phyloP scores from a whole-genome alignment of 2,888 invertebrate genomes.

The Ecliptopera silaceata region DNA sequence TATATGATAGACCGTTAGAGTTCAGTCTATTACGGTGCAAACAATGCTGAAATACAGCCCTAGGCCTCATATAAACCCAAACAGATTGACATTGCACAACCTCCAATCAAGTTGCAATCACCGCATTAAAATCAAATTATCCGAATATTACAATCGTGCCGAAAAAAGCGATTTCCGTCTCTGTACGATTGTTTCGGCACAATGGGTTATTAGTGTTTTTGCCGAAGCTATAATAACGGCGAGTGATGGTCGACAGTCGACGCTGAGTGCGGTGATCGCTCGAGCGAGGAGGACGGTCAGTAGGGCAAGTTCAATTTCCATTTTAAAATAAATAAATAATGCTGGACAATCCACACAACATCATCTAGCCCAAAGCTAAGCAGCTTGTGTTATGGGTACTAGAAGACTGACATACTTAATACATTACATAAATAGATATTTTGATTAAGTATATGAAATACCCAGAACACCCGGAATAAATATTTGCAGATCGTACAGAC shows the following conservation, averaged over 20 bases:
- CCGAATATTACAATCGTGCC: conserved; percentile 36
- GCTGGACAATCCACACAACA: too few relatives aligned
- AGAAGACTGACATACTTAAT: too few relatives aligned
- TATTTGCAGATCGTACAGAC: too few relatives aligned
- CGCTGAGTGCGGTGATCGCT: conserved; percentile 8
- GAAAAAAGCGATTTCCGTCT: conserved; percentile 40
- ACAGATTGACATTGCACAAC: conserved; percentile 15
- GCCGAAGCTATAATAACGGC: conserved; percentile 44
- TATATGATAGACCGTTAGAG: too few relatives aligned
- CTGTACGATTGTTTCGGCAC: conserved; percentile 47
- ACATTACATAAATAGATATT: too few relatives aligned
- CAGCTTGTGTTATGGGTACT: too few relatives aligned
- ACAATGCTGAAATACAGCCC: background rate
- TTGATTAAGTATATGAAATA: too few relatives aligned
- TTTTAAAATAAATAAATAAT: too few relatives aligned
- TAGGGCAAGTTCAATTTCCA: background rate
- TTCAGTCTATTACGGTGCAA: too few relatives aligned
- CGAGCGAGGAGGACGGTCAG: conserved; percentile 35
- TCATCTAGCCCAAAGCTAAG: too few relatives aligned
- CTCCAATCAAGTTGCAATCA: conserved; percentile 19
- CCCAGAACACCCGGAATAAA: too few relatives aligned
- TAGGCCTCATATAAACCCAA: conserved; percentile 4
- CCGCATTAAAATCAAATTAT: conserved; percentile 37
- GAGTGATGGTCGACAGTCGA: conserved; percentile 17
- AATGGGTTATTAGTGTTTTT: conserved; percentile 70